Evolutionary conservation across 2,797 vertebrate genomes (phyloP).

Genomic region (Epinephelus coioides): DNA sequence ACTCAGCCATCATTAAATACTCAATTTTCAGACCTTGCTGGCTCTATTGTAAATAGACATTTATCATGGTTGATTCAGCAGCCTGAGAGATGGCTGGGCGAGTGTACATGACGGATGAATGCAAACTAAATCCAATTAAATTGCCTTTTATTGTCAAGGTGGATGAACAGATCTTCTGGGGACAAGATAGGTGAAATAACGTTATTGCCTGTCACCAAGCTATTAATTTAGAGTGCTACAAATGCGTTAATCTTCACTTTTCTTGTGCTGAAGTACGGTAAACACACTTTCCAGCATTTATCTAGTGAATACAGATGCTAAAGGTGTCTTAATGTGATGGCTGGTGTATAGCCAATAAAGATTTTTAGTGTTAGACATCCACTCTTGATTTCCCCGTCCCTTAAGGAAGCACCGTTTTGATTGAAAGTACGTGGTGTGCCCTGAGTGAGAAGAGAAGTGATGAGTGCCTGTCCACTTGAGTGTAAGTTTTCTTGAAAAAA

Average conservation of each 20-base stretch:
- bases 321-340: conserved; percentile 21
- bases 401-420: conserved; percentile 28
- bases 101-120: conserved; percentile 8
- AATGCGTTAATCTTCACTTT: conserved; percentile 25
- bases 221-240: conserved; percentile 11
- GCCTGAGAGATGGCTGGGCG: conserved; percentile 19
- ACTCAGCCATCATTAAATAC: conserved; percentile 49
- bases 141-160: conserved; percentile 25
- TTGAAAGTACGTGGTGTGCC: conserved; percentile 12
- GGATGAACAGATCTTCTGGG: conserved; percentile 29
- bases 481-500: not conserved
- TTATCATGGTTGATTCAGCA: conserved; percentile 55
- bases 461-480: conserved; percentile 29
- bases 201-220: conserved; percentile 6
- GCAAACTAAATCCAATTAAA: conserved; percentile 51
- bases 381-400: conserved; percentile 23
- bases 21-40: conserved; percentile 48
- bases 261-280: not conserved
- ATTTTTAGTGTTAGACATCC: conserved; percentile 4
- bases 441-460: conserved; percentile 23
- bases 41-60: conserved; percentile 40
- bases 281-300: conserved; percentile 6
- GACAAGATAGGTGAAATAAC: conserved; percentile 30
- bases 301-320: conserved; percentile 4
- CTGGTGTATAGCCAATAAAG: not conserved